Conservation (phyloP, 2,888 invertebrate genomes). For the Eupithecia exiguata region DNA sequence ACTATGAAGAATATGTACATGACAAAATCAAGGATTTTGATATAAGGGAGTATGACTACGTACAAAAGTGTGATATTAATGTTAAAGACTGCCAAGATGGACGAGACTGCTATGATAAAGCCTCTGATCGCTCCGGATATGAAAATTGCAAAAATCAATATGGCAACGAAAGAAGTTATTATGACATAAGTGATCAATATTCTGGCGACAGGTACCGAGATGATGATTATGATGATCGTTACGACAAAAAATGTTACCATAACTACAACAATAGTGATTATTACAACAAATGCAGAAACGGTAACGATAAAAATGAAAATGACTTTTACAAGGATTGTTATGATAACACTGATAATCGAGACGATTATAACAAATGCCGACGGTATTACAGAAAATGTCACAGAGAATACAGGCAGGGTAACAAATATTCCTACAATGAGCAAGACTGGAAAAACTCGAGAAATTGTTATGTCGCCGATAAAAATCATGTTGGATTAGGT, state of each 20-base stretch:
- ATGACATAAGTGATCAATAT: neutral
- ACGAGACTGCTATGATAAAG: slow-evolving; percentile 30
- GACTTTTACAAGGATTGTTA: slow-evolving; percentile 14
- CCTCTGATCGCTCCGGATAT: slow-evolving; percentile 17
- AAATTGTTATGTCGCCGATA: slow-evolving; percentile 11
- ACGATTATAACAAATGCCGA: slow-evolving; percentile 21
- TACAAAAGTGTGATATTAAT: slow-evolving; percentile 22
- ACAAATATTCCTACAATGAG: slow-evolving; percentile 18
- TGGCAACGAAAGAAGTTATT: slow-evolving; percentile 24
- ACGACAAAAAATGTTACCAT: no score
- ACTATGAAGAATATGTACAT: neutral
- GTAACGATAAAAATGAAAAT: neutral
- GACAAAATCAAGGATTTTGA: slow-evolving; percentile 5
- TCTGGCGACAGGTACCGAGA: no score
- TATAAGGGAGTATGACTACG: slow-evolving; percentile 22
- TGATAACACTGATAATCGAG: slow-evolving; percentile 15
- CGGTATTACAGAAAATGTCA: slow-evolving; percentile 20
- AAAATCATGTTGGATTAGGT: slow-evolving; percentile 31
- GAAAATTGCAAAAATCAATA: slow-evolving; percentile 25
- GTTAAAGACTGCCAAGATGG: slow-evolving; percentile 27
- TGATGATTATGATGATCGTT: no score
- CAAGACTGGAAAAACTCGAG: slow-evolving; percentile 21
- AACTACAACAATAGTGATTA: slow-evolving; percentile 5
- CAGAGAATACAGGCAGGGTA: neutral
- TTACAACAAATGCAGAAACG: neutral